These are phyloP conservation scores for Leptosomus discolor DNA, from an alignment of 2,113 vertebrate genomes.

Conservation along the genomic window DNA sequence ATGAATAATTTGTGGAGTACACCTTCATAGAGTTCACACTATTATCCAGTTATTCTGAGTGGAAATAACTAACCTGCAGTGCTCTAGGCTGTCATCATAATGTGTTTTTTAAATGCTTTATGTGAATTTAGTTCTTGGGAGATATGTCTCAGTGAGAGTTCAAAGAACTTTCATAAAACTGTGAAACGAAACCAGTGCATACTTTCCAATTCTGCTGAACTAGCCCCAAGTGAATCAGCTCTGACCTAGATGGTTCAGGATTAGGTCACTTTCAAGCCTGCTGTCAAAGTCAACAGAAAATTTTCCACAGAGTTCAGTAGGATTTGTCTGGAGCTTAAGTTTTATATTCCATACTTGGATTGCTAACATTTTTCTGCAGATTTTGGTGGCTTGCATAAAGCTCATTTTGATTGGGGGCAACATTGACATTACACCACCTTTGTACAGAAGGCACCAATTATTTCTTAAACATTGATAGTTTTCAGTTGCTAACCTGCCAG, in stretches of 20 bases:
- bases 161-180: neutral
- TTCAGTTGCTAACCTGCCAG: neutral
- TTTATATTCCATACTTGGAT: neutral
- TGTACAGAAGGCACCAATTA: neutral
- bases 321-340: neutral
- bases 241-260: neutral
- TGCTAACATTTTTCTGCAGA: neutral
- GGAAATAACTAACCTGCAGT: constrained; percentile 44
- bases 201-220: neutral
- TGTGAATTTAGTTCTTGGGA: neutral
- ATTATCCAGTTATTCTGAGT: neutral
- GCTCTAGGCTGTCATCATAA: neutral
- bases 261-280: neutral
- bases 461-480: neutral
- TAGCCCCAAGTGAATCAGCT: neutral
- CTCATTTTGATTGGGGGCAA: neutral
- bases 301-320: neutral
- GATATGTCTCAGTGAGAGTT: neutral
- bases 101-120: neutral
- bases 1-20: neutral
- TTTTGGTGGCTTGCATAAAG: neutral
- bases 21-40: neutral
- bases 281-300: neutral
- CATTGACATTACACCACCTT: neutral
- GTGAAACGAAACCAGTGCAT: neutral